phyloP scores from a whole-genome alignment of 2,113 vertebrate species.

The Connochaetes taurinus region DNA sequence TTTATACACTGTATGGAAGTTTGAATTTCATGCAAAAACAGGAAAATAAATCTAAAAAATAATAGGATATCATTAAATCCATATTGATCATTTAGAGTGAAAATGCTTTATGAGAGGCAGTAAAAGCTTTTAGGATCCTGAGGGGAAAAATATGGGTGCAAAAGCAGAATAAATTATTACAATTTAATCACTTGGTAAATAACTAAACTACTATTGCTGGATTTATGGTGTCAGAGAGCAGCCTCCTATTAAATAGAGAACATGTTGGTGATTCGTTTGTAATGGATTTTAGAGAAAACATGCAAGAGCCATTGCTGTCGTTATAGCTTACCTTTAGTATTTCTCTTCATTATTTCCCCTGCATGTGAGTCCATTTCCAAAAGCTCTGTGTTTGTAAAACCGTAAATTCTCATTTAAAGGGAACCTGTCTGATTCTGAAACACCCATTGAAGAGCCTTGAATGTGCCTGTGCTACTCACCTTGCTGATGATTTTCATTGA shows the following conservation, averaged over 20 bases:
- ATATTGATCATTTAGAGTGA: conserved; percentile 73
- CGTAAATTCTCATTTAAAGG: conserved; percentile 32
- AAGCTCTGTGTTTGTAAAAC: background rate
- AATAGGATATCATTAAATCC: conserved; percentile 62
- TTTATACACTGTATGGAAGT: conserved; percentile 58
- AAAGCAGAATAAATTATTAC: conserved; percentile 69
- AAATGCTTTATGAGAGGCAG: conserved; percentile 69
- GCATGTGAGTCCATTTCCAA: background rate
- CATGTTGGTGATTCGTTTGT: conserved; percentile 4
- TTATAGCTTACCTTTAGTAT: background rate
- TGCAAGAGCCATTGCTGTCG: background rate
- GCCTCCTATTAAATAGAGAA: conserved; percentile 40
- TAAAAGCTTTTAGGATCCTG: conserved; percentile 61
- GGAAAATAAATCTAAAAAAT: conserved; percentile 73
- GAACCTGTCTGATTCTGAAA: background rate
- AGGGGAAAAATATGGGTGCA: conserved; percentile 26
- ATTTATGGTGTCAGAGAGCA: conserved; percentile 63
- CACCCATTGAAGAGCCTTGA: background rate
- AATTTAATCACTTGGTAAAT: conserved; percentile 73
- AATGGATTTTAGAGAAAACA: background rate
- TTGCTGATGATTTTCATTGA: background rate
- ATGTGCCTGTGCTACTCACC: background rate
- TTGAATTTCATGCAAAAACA: conserved; percentile 60
- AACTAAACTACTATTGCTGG: conserved; percentile 59
- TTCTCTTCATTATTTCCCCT: conserved; percentile 13